Evolutionary conservation across 2,797 vertebrate species (phyloP).

Genomic region (Eulemur rubriventer): DNA sequence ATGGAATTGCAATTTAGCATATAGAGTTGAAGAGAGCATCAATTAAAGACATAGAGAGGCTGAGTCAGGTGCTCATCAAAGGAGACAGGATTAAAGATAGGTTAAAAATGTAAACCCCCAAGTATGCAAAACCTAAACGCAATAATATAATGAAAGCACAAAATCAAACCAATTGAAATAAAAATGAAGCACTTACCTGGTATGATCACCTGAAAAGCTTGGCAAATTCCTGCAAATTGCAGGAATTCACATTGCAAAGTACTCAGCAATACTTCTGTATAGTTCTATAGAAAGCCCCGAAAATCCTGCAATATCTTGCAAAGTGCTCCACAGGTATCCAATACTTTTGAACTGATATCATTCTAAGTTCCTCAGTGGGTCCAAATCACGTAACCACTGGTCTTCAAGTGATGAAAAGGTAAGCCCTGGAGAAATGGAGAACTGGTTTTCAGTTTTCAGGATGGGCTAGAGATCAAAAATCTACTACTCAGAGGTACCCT

Average conservation of each 20-base stretch:
- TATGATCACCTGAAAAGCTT: conserved; percentile 41
- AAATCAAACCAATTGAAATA: conserved; percentile 72
- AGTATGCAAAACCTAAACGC: conserved; percentile 40
- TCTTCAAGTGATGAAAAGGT: conserved; percentile 56
- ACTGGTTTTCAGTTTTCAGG: conserved; percentile 27
- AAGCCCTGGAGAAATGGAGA: background rate
- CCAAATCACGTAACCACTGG: conserved; percentile 24
- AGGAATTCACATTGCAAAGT: conserved; percentile 52
- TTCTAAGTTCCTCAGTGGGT: conserved; percentile 53
- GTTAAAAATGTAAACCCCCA: conserved; percentile 73
- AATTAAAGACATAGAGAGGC: conserved; percentile 59
- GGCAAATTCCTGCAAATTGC: conserved; percentile 20
- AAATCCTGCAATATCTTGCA: conserved; percentile 59
- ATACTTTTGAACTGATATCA: conserved; percentile 50
- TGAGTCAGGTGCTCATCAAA: conserved; percentile 71
- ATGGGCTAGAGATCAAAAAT: conserved; percentile 62
- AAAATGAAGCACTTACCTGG: conserved; percentile 64
- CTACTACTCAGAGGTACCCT: conserved; percentile 46
- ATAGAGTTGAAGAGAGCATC: conserved; percentile 49
- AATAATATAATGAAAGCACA: conserved; percentile 45
- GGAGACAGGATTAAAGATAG: conserved; percentile 58
- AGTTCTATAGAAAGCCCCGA: conserved; percentile 46
- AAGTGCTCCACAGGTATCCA: conserved; percentile 59
- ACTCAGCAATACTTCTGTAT: conserved; percentile 43
- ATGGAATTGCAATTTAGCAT: conserved; percentile 59